phyloP scores from a whole-genome alignment of 1,140 invertebrate species.

The Holcopasites calliopsidis region DNA sequence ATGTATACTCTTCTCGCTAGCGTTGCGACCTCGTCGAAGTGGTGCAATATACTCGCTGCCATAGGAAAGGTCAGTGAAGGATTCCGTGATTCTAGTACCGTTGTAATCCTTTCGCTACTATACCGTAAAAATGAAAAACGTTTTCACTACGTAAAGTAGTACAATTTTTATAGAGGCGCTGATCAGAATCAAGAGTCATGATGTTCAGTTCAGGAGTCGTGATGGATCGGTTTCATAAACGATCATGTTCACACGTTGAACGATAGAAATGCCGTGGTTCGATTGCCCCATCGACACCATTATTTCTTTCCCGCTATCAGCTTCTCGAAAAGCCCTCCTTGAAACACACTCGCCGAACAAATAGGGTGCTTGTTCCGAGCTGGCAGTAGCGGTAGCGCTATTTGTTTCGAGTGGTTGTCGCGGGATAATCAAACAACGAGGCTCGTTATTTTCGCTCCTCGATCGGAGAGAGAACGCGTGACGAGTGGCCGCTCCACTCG shows the following conservation, averaged over 20 bases:
- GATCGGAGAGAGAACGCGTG: background rate
- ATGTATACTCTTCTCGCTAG: background rate
- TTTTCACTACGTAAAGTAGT: no score
- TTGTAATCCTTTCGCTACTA: no score
- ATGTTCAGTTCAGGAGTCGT: background rate
- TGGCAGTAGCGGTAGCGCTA: no score
- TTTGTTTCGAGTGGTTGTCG: slow-evolving; percentile 16
- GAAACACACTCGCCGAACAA: background rate
- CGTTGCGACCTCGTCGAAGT: background rate
- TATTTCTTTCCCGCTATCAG: slow-evolving; percentile 1
- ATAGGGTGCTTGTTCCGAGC: background rate
- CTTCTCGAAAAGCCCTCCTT: background rate
- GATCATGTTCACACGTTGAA: background rate
- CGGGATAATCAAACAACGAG: slow-evolving; percentile 4
- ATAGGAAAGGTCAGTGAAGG: slow-evolving; percentile 1
- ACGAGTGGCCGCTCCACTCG: slow-evolving; percentile 1
- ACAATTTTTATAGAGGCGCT: no score
- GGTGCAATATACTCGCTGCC: background rate
- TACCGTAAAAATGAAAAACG: no score
- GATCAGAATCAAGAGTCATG: no score
- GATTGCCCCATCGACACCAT: slow-evolving; percentile 9
- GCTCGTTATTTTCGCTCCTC: slow-evolving; percentile 2
- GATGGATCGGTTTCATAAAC: background rate
- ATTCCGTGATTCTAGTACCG: background rate
- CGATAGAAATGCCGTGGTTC: background rate